Evolutionary conservation across 2,888 invertebrate genomes (phyloP).

Genomic region (Diplolepis rosae): DNA sequence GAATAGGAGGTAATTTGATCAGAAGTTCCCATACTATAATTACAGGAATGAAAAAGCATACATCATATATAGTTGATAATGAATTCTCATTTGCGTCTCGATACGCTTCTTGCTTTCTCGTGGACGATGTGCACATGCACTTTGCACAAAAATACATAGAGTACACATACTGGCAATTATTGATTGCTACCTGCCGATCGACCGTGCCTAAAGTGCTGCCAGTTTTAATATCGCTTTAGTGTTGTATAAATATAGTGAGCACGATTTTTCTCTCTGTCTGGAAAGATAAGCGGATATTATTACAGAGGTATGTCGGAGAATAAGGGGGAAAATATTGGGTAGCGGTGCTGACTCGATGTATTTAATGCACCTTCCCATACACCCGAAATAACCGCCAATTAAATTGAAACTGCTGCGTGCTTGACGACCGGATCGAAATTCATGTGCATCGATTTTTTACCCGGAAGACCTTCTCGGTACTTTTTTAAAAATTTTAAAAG

Average conservation of each 20-base stretch:
- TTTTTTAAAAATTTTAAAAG: conserved; percentile 8
- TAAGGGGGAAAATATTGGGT: conserved; percentile 47
- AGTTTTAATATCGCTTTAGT: conserved; percentile 26
- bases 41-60: conserved; percentile 11
- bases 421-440: conserved; percentile 46
- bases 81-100: conserved; percentile 23
- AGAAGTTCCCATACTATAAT: conserved; percentile 16
- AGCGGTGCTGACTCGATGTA: conserved; percentile 58
- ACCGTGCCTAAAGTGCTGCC: conserved; percentile 23
- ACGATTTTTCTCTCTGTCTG: conserved; percentile 17
- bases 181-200: conserved; percentile 30
- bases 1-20: conserved; percentile 3
- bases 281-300: conserved; percentile 48
- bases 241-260: conserved; percentile 23
- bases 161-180: conserved; percentile 20
- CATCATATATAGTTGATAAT: conserved; percentile 18
- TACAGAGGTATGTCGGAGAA: conserved; percentile 38
- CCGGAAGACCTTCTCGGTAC: conserved; percentile 24
- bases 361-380: conserved; percentile 61
- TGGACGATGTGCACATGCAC: conserved; percentile 5
- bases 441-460: conserved; percentile 29
- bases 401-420: conserved; percentile 59
- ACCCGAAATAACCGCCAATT: conserved; percentile 66
- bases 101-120: conserved; percentile 6
- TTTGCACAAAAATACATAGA: conserved; percentile 19